Conservation (phyloP, 2,888 invertebrate species). For the Galerucella pusilla region DNA sequence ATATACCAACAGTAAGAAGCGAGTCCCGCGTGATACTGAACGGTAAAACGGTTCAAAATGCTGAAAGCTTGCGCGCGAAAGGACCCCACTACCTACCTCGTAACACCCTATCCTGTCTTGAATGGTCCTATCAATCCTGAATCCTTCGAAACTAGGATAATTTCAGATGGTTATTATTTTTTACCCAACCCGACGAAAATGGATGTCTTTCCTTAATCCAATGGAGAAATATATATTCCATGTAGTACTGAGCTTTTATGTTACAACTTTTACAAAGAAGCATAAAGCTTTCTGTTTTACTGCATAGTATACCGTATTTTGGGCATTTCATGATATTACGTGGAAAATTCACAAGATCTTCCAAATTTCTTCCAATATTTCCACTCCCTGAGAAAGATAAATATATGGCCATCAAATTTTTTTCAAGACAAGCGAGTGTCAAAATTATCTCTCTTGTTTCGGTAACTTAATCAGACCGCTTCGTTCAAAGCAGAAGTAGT, state of each 20-base stretch:
- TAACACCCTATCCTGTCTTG: conserved; percentile 43
- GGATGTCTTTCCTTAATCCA: conserved; percentile 2
- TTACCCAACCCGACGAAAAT: conserved; percentile 25
- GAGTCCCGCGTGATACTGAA: conserved; percentile 60
- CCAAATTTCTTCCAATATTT: too few species aligned
- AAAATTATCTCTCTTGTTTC: too few species aligned
- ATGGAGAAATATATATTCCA: neutral
- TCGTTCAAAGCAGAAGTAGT: too few species aligned
- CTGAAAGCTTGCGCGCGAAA: conserved; percentile 58
- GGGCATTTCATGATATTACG: too few species aligned
- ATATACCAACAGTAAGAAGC: conserved; percentile 44
- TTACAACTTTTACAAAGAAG: neutral
- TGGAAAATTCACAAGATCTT: too few species aligned
- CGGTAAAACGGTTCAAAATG: conserved; percentile 52
- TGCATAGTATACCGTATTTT: too few species aligned
- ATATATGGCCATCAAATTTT: too few species aligned
- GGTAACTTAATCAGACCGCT: too few species aligned
- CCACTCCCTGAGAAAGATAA: too few species aligned
- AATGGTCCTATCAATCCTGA: conserved; percentile 46
- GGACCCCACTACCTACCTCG: conserved; percentile 50
- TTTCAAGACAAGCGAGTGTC: too few species aligned
- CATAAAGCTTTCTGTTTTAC: neutral
- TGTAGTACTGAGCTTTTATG: neutral
- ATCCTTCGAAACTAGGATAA: conserved; percentile 40
- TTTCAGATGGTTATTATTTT: conserved; percentile 39